Evolutionary conservation across 2,888 invertebrate species (phyloP).

Genomic region (Brachycybe producta): DNA sequence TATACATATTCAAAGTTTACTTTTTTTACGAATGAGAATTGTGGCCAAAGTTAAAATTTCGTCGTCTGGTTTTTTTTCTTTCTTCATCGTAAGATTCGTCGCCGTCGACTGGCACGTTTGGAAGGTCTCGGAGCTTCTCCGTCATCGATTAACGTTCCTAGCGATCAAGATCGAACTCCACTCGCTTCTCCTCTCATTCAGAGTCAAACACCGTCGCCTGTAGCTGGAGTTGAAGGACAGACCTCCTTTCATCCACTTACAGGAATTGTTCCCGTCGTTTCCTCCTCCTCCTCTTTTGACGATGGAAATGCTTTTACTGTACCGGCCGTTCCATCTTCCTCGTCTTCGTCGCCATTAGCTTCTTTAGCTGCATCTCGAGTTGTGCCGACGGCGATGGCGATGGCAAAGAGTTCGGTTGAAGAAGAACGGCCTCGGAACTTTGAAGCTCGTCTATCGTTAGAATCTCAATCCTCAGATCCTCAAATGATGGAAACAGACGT

Average conservation of each 20-base stretch:
- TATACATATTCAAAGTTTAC: too few species aligned
- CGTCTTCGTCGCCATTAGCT: neutral
- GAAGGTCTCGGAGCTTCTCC: slow-evolving; percentile 46
- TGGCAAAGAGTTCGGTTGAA: too few species aligned
- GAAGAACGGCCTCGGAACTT: neutral
- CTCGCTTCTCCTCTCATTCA: neutral
- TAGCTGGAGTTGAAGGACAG: neutral
- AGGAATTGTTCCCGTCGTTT: neutral
- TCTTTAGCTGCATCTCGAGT: neutral
- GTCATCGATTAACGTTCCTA: slow-evolving; percentile 28
- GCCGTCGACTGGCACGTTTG: slow-evolving; percentile 58
- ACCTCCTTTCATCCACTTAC: slow-evolving; percentile 36
- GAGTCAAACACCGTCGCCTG: neutral
- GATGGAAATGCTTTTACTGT: neutral
- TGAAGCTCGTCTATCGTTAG: slow-evolving; percentile 5
- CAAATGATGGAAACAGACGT: slow-evolving; percentile 21
- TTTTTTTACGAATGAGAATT: neutral
- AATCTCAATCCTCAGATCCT: slow-evolving; percentile 19
- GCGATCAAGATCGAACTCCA: neutral
- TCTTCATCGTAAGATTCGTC: slow-evolving; percentile 48
- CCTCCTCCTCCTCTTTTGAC: neutral
- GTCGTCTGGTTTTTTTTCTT: neutral
- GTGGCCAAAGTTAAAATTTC: neutral
- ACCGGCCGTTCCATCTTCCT: too few species aligned
- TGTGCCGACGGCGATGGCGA: neutral